Percentiles rank a stretch among this genome's conserved stretches.
phyloP scores from a whole-genome alignment of 2,113 vertebrate species.

The Silurus meridionalis region DNA sequence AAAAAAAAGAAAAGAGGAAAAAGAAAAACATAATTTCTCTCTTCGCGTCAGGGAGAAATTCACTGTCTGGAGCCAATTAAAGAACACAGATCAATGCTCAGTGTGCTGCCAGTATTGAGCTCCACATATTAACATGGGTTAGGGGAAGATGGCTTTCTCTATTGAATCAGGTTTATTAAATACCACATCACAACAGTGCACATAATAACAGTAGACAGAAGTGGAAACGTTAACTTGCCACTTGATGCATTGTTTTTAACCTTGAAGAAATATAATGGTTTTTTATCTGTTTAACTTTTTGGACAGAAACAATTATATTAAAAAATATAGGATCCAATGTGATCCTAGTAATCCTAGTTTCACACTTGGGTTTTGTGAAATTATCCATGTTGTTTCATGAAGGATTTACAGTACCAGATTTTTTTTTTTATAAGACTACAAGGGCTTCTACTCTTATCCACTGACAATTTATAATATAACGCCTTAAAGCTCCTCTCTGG shows the following conservation, averaged over 20 bases:
- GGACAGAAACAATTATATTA: neutral
- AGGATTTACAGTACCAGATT: conserved; percentile 26
- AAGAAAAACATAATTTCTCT: conserved; percentile 38
- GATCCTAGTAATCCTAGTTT: conserved; percentile 1
- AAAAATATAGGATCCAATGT: neutral
- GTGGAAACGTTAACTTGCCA: neutral
- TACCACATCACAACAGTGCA: neutral
- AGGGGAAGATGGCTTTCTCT: conserved; percentile 41
- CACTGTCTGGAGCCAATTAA: conserved; percentile 58
- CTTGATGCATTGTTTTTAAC: neutral
- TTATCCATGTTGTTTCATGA: conserved; percentile 22
- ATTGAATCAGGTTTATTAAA: conserved; percentile 51
- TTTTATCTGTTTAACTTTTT: neutral
- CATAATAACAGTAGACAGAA: neutral
- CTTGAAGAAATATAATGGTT: neutral
- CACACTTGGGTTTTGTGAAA: conserved; percentile 15
- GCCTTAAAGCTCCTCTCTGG: conserved; percentile 31
- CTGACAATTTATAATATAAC: conserved; percentile 48
- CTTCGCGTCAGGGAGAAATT: conserved; percentile 45
- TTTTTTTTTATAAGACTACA: neutral
- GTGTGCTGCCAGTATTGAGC: conserved; percentile 48
- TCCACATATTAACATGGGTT: conserved; percentile 52
- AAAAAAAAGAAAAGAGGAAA: neutral
- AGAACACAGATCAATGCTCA: conserved; percentile 56
- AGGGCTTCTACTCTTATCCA: conserved; percentile 29